These are phyloP conservation scores for Platyrinchus mystaceus DNA, from an alignment of 2,797 vertebrate genomes.

Conservation along the genomic window DNA sequence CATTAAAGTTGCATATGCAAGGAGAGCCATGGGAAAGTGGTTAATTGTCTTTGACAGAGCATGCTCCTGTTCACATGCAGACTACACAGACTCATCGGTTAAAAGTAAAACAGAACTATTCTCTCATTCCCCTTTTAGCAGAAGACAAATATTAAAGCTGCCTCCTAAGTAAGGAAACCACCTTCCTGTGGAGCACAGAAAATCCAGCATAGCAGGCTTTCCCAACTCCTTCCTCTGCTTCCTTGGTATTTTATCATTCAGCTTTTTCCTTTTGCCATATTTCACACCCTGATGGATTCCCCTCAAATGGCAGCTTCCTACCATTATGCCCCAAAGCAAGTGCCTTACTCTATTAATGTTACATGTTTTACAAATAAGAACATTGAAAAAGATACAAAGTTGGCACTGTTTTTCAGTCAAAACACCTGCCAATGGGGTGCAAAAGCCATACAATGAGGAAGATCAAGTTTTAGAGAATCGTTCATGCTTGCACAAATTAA, in stretches of 20 bases:
- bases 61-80: conserved; percentile 84
- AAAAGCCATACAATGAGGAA: background rate
- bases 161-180: conserved; percentile 8
- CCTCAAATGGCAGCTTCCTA: background rate
- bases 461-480: background rate
- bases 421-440: background rate
- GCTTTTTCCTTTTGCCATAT: background rate
- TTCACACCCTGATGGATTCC: background rate
- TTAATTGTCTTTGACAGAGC: conserved; percentile 82
- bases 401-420: background rate
- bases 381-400: background rate
- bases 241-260: background rate
- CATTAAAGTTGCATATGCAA: conserved; percentile 8
- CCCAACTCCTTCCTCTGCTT: background rate
- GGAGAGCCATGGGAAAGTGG: conserved; percentile 20
- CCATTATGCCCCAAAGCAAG: background rate
- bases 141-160: conserved; percentile 14
- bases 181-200: background rate
- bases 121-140: conserved; percentile 39
- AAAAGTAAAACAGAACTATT: conserved; percentile 10
- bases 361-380: background rate
- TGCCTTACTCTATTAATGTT: background rate
- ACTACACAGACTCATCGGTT: background rate
- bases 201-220: conserved; percentile 1
- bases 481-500: background rate